These are phyloP conservation scores for Phodopus roborovskii DNA, from an alignment of 2,113 vertebrate genomes.

Conservation along the genomic window DNA sequence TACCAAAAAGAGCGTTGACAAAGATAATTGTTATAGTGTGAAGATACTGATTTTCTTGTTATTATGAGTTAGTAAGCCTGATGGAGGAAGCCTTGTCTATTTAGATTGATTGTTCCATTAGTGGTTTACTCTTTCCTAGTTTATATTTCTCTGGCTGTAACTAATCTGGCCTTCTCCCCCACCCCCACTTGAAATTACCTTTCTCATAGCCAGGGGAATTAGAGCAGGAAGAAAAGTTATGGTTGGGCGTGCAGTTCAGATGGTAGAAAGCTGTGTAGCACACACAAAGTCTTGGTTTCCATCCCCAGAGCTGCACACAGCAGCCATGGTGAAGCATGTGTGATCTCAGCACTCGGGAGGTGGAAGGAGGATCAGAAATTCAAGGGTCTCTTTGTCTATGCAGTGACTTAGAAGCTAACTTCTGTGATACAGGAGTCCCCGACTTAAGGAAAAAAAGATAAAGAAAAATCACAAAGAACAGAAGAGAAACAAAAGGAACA, in stretches of 20 bases:
- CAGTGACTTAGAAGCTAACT: background rate
- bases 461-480: background rate
- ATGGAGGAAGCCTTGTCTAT: background rate
- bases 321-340: background rate
- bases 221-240: background rate
- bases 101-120: slow-evolving; percentile 18
- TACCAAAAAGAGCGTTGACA: background rate
- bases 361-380: background rate
- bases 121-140: background rate
- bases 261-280: background rate
- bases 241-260: background rate
- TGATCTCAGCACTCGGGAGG: background rate
- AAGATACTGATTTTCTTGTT: background rate
- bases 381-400: background rate
- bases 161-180: no score
- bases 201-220: background rate
- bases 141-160: background rate
- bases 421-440: background rate
- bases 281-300: background rate
- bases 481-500: background rate
- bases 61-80: background rate
- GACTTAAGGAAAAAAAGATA: background rate
- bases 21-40: background rate
- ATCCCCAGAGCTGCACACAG: no score
- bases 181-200: background rate